Percentiles rank a stretch among this genome's conserved stretches.
phyloP scores from a whole-genome alignment of 2,797 vertebrate species.

The Enteromius trimaculatus region DNA sequence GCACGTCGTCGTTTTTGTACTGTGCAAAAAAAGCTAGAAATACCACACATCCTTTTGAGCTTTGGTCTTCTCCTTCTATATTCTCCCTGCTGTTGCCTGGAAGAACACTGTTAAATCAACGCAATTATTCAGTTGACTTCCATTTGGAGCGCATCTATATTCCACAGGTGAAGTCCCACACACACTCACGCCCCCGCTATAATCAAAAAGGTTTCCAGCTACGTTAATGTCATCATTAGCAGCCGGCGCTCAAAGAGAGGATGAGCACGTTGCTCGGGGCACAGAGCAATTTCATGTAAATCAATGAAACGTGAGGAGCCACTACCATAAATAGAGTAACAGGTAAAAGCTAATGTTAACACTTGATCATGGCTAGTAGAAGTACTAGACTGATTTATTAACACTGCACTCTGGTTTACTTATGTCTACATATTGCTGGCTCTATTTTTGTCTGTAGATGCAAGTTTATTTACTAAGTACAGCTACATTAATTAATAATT shows the following conservation, averaged over 20 bases:
- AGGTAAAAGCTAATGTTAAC: not conserved
- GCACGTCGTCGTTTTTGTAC: conserved; percentile 40
- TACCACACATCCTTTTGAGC: conserved; percentile 25
- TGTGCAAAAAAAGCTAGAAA: conserved; percentile 37
- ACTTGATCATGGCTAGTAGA: not conserved
- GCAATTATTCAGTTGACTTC: conserved; percentile 64
- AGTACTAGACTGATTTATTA: not conserved
- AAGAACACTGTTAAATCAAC: conserved; percentile 56
- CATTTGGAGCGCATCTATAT: conserved; percentile 69
- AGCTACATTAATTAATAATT: not conserved
- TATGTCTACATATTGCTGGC: not conserved
- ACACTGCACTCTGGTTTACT: not conserved
- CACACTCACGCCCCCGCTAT: conserved; percentile 41
- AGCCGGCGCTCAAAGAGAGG: not conserved
- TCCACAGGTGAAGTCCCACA: conserved; percentile 57
- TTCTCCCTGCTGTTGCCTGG: not conserved
- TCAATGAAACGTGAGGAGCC: not conserved
- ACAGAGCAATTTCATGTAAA: conserved; percentile 1
- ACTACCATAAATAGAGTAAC: not conserved
- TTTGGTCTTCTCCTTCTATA: conserved; percentile 44
- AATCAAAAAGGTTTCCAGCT: conserved; percentile 58
- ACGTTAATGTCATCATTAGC: conserved; percentile 58
- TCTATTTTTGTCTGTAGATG: not conserved
- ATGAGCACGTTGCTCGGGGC: conserved; percentile 8
- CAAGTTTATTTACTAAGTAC: not conserved